Conservation (phyloP, 2,113 vertebrate genomes). For the Chionodraco myersi region DNA sequence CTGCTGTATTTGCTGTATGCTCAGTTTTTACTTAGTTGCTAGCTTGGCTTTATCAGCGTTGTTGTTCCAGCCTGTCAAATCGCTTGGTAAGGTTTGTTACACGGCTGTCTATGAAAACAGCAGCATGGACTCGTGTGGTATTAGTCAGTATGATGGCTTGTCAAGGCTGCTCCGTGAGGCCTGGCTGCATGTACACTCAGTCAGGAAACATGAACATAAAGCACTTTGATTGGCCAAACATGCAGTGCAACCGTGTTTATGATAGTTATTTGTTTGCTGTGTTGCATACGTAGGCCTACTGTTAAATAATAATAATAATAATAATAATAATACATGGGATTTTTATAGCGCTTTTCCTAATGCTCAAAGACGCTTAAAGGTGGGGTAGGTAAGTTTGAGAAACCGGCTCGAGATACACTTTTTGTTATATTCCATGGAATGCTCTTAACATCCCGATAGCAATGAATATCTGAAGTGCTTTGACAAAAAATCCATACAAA, state of each 20-base stretch:
- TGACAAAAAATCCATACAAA: no score
- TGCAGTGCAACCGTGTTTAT: neutral
- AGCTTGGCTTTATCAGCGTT: slow-evolving; percentile 68
- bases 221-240: neutral
- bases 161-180: slow-evolving; percentile 30
- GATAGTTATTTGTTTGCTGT: neutral
- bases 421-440: no score
- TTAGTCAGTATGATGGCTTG: slow-evolving; percentile 65
- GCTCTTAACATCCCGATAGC: no score
- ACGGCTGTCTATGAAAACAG: slow-evolving; percentile 23
- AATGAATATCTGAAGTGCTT: no score
- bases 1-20: slow-evolving; percentile 80
- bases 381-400: no score
- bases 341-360: no score
- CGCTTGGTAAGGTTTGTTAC: slow-evolving; percentile 58
- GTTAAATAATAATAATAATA: no score
- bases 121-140: slow-evolving; percentile 42
- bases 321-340: no score
- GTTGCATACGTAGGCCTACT: neutral
- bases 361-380: no score
- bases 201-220: neutral
- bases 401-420: no score
- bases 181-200: slow-evolving; percentile 21
- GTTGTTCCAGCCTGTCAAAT: slow-evolving; percentile 65
- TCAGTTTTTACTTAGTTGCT: slow-evolving; percentile 73